These are phyloP conservation scores for Drosophila kurseongensis DNA, from an alignment of 1,140 invertebrate species.

Conservation along the genomic window DNA sequence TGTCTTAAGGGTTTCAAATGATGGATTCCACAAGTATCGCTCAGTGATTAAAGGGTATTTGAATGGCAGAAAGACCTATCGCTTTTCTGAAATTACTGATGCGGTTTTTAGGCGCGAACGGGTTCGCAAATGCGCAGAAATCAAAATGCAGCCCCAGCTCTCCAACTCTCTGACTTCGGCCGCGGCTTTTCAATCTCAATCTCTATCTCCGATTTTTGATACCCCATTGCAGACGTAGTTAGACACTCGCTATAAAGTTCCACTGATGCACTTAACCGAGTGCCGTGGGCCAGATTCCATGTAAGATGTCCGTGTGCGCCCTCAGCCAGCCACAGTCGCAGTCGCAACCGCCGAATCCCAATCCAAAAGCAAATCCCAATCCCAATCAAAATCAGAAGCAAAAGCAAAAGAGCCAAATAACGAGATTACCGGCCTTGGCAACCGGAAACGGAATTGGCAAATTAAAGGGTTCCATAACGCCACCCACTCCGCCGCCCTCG, in stretches of 20 bases:
- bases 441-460: conserved; percentile 7
- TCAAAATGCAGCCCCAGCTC: conserved; percentile 34
- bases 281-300: conserved; percentile 58
- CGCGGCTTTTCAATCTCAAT: neutral
- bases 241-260: neutral
- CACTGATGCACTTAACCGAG: conserved; percentile 32
- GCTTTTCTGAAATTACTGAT: neutral
- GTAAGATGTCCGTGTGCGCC: conserved; percentile 79
- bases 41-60: conserved; percentile 11
- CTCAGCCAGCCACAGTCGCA: conserved; percentile 26
- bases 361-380: conserved; percentile 11
- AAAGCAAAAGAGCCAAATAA: conserved; percentile 13
- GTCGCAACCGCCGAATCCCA: conserved; percentile 6
- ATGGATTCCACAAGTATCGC: too few species aligned
- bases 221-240: conserved; percentile 15
- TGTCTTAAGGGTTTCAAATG: too few species aligned
- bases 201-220: conserved; percentile 1
- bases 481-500: conserved; percentile 64
- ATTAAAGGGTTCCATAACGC: conserved; percentile 25
- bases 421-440: neutral
- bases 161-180: neutral
- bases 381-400: conserved; percentile 20
- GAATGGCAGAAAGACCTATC: neutral
- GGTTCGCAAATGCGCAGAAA: conserved; percentile 67
- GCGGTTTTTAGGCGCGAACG: conserved; percentile 60